phyloP scores from a whole-genome alignment of 2,113 vertebrate genomes.

The Lepus europaeus region DNA sequence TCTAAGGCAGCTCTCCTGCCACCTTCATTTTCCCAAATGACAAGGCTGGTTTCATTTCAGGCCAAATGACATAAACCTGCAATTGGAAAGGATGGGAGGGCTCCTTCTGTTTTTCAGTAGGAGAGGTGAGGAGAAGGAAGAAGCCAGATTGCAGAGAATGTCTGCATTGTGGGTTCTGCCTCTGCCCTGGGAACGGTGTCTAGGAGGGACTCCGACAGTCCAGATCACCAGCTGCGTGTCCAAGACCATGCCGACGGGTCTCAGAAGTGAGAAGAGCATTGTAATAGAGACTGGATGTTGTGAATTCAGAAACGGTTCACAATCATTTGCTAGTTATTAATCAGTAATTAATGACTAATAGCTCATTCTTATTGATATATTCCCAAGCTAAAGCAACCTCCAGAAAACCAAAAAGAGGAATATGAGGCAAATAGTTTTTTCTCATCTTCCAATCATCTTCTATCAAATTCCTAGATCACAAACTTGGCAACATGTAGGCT shows the following conservation, averaged over 20 bases:
- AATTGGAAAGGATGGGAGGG: not conserved
- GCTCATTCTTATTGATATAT: not conserved
- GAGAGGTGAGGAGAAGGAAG: not conserved
- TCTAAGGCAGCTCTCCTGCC: not conserved
- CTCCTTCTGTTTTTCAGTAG: not conserved
- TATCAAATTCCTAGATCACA: slow-evolving; percentile 43
- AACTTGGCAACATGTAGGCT: not conserved
- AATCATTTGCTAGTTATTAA: not conserved
- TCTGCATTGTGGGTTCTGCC: not conserved
- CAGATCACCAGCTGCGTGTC: not conserved
- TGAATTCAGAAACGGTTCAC: not conserved
- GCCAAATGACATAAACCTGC: not conserved
- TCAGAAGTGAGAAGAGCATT: not conserved
- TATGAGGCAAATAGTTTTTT: not conserved
- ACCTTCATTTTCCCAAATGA: not conserved
- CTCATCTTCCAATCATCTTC: not conserved
- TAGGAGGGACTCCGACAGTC: not conserved
- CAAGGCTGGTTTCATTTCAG: not conserved
- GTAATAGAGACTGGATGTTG: not conserved
- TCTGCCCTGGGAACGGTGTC: no score
- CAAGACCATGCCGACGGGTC: not conserved
- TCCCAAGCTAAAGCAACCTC: not conserved
- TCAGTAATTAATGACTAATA: not conserved
- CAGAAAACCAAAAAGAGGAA: slow-evolving; percentile 34
- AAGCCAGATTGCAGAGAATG: not conserved